phyloP scores from a whole-genome alignment of 1,140 invertebrate genomes.

The Polyergus mexicanus region DNA sequence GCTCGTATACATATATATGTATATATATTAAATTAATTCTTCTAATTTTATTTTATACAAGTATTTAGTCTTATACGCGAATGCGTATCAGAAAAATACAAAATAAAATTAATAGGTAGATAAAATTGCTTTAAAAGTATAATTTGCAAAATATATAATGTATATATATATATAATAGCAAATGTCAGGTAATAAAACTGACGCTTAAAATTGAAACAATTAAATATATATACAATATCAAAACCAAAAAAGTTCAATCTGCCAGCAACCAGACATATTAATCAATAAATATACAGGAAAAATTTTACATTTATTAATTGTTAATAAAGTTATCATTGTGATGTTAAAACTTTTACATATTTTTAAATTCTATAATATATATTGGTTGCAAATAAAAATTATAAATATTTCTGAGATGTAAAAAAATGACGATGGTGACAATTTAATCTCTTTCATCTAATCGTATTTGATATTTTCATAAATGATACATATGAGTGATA shows the following conservation, averaged over 20 bases:
- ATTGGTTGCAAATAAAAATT: conserved; percentile 3
- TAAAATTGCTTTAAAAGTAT: background rate
- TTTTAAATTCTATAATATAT: background rate
- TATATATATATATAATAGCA: no score
- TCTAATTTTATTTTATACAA: background rate
- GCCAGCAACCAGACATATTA: background rate
- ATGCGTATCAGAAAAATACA: background rate
- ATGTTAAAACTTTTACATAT: background rate
- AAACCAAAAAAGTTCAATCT: background rate
- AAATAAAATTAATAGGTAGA: background rate
- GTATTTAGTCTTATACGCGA: background rate
- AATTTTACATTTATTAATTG: background rate
- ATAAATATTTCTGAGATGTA: background rate
- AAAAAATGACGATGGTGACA: background rate
- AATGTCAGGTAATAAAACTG: no score
- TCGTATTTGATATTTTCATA: background rate
- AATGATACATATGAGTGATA: no score
- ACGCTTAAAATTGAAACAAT: background rate
- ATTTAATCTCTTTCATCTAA: background rate
- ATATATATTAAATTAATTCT: background rate
- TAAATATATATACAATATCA: background rate
- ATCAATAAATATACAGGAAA: background rate
- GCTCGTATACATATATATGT: background rate
- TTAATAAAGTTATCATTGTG: conserved; percentile 6
- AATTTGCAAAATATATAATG: background rate